Base-by-base conservation (phyloP, 2,888 invertebrate species). In the Archaeoteleia sp. region DNA sequence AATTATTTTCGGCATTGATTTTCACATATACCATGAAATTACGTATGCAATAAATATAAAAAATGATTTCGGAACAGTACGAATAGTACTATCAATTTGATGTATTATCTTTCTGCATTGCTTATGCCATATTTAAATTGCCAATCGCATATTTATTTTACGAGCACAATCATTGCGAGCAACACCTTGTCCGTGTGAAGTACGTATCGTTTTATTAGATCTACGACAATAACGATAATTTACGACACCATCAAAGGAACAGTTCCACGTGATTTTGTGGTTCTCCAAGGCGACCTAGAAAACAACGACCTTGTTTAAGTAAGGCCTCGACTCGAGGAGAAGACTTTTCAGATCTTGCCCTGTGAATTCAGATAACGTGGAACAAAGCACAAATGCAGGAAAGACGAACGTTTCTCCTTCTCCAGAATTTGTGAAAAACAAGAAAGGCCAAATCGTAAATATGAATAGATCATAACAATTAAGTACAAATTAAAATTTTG, bases 251-350 rank as follows among this genome's bases (percentile, higher is more conserved):
- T 14, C 46, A 23, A 35, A 45, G 32, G 1, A 29, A 40, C 5
- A 27, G 54, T 37, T 62, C 14, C 37, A 30, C 35, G n/a, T 17
- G 55, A 39, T 55, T 55, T 63, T 55, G 63, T 23, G 48, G 43
- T 55, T 20, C 51, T 51, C 34, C 51, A 51, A 58, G 51, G 57
- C 53, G 53, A 65, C 65, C 65, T 58, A 65, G 46, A 57, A 57
- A 65, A 57, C n/a, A 25, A 25, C 27, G 51, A 45, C 57, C 63
- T 65, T 65, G 63, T 25, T 23, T 27, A 32, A 32, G 43, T 27
- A 32, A 32, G 43, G 29, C 48, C 42, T 45, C 39, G 32, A 10
- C 8, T 51, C 45, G 51, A 10, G 43, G 17, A 17, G 13, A 37
- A 29, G 43, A 48, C 23, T 46, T 45, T 46, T 30, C 55, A 40